Conservation (phyloP, 1,140 invertebrate species). For the Episyrphus balteatus region DNA sequence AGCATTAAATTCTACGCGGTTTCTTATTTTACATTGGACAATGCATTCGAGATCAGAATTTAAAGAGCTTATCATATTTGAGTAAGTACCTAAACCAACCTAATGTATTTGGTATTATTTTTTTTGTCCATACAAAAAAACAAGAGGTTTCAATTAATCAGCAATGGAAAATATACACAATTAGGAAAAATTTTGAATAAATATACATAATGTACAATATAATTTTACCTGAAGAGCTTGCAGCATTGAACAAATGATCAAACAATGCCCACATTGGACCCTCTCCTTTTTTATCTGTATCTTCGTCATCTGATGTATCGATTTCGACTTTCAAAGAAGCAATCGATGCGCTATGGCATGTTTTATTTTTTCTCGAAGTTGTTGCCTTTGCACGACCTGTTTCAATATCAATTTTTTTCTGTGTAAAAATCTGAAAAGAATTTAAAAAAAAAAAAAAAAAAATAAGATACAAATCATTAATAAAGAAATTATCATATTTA, state of each 20-base stretch:
- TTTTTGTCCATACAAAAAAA: no score
- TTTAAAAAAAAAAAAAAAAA: conserved; percentile 8
- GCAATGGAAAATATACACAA: no score
- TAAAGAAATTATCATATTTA: background rate
- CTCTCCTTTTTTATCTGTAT: conserved; percentile 35
- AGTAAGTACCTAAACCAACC: no score
- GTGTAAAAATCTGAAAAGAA: conserved; percentile 22
- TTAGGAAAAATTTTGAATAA: no score
- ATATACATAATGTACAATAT: no score
- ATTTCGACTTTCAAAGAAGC: conserved; percentile 30
- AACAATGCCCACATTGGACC: conserved; percentile 44
- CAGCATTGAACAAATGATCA: conserved; percentile 38
- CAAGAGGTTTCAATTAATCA: no score
- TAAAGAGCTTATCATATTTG: no score
- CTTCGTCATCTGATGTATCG: conserved; percentile 34
- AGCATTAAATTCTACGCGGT: no score
- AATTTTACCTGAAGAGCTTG: conserved; percentile 30
- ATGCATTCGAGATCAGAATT: no score
- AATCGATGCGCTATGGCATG: conserved; percentile 1
- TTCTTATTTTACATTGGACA: no score
- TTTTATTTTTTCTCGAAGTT: conserved; percentile 13
- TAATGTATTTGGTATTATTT: no score
- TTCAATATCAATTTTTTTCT: conserved; percentile 39
- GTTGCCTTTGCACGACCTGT: conserved; percentile 31
- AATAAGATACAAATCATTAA: background rate